Percentiles rank a stretch among this genome's conserved stretches.
These are phyloP conservation scores for Drosophila ananassae DNA, from an alignment of 1,140 invertebrate genomes.

Conservation along the genomic window DNA sequence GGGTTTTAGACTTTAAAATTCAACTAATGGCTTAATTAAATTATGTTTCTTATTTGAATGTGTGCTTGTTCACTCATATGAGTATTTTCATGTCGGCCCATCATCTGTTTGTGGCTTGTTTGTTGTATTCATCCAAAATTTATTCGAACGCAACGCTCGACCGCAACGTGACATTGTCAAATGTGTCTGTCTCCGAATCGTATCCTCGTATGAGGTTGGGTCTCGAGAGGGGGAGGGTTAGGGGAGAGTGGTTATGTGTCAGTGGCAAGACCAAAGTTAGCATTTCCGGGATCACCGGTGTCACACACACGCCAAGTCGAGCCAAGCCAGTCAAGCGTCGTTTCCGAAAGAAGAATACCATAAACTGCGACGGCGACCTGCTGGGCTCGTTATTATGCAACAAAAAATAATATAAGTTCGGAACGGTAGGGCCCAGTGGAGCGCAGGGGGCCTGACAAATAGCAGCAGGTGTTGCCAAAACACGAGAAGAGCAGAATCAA, in stretches of 20 bases:
- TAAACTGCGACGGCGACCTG: constrained; percentile 48
- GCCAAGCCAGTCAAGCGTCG: constrained; percentile 19
- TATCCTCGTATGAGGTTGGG: background rate
- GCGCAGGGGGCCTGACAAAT: constrained; percentile 36
- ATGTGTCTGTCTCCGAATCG: constrained; percentile 38
- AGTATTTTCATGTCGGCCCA: constrained; percentile 1
- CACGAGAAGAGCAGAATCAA: constrained; percentile 46
- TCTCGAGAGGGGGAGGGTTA: background rate
- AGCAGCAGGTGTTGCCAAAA: constrained; percentile 60
- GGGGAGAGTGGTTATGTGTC: constrained; percentile 11
- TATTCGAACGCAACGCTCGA: constrained; percentile 57
- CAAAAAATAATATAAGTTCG: constrained; percentile 55
- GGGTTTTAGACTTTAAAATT: background rate
- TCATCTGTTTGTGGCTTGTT: constrained; percentile 7
- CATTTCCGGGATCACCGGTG: constrained; percentile 55
- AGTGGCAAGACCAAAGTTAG: constrained; percentile 19
- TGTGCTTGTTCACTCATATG: background rate
- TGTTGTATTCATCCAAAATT: constrained; percentile 64
- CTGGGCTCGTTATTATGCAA: constrained; percentile 59
- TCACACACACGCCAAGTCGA: constrained; percentile 26
- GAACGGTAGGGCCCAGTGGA: background rate
- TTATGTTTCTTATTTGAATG: background rate
- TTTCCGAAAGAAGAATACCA: constrained; percentile 39
- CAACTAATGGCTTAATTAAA: background rate
- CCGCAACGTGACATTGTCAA: constrained; percentile 77